These are phyloP conservation scores for Lucinisca nassula DNA, from an alignment of 2,888 invertebrate species.

Conservation along the genomic window DNA sequence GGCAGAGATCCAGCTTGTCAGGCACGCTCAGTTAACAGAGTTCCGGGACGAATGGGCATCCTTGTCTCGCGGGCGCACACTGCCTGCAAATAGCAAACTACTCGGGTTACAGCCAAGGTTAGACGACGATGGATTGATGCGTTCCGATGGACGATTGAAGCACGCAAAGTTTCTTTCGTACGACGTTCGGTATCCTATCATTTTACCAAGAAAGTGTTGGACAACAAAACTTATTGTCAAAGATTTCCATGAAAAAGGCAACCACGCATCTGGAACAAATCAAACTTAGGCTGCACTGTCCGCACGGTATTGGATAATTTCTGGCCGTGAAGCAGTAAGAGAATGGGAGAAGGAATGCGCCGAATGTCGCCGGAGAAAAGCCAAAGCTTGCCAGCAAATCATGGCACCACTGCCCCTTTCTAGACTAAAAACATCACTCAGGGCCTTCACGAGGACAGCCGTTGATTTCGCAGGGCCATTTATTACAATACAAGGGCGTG, in stretches of 20 bases:
- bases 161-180: slow-evolving; percentile 50
- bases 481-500: slow-evolving; percentile 54
- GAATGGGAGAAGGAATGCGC: slow-evolving; percentile 55
- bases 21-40: background rate
- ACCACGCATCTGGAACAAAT: slow-evolving; percentile 52
- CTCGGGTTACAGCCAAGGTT: slow-evolving; percentile 34
- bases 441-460: slow-evolving; percentile 41
- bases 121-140: slow-evolving; percentile 43
- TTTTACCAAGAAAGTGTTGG: slow-evolving; percentile 54
- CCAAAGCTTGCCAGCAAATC: slow-evolving; percentile 22
- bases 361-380: slow-evolving; percentile 35
- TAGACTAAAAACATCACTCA: slow-evolving; percentile 16
- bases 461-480: slow-evolving; percentile 61
- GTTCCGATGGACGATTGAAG: slow-evolving; percentile 8
- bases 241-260: slow-evolving; percentile 47
- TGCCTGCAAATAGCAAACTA: slow-evolving; percentile 40
- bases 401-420: slow-evolving; percentile 36
- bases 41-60: slow-evolving; percentile 27
- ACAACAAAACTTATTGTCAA: slow-evolving; percentile 60
- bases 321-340: slow-evolving; percentile 47
- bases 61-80: background rate
- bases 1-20: slow-evolving; percentile 33
- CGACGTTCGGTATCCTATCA: slow-evolving; percentile 48
- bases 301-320: too few relatives aligned
- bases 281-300: slow-evolving; percentile 26